Base-by-base conservation (phyloP, 2,888 invertebrate species). In the Gordius sp. region DNA sequence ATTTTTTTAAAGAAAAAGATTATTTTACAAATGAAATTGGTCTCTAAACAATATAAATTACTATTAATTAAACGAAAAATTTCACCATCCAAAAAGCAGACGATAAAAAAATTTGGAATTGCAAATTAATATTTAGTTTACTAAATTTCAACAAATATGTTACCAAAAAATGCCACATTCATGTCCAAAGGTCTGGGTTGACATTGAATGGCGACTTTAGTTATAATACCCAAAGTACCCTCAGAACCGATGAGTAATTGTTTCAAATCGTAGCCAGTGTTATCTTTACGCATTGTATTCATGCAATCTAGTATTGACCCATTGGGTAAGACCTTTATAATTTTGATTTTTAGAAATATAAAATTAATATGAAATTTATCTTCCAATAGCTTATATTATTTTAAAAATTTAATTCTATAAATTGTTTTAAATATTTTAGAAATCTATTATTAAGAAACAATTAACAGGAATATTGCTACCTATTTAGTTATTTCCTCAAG, bases 181-280 rank as follows among this genome's bases (percentile, higher is more conserved):
- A 82, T 74, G 1, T 85, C 77, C 61, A 76, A 76, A 0, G 91
- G 83, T 65, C 78, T 74, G 0, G 81, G 76, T 1, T 89, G 84
- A 68, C 91, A 91, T 58, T 84, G 78, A 60, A 97, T 78, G 1
- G 84, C 79, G 2, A 86, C 78, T 71, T 82, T 82, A 0, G 93
- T 93, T 2, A 97, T 79, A 2, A 97, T 68, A 16, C 97, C 97
- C 57, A 97, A 72, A 0, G 89, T 86, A 54, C 97, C 97, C 72
- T 97, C 97, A 0, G 89, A 85, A 16, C 97, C 97, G 63, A 93
- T 83, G 67, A 97, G 91, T 60, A 93, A 70, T 69, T 97, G 89
- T 66, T 89, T 89, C 63, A 93, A 71, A 67, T 93, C 89, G 67
- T 86, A 87, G 0, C 93, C 93, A 0, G 93, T 91, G 68, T 97